Percentiles rank a stretch among this genome's conserved stretches.
phyloP scores from a whole-genome alignment of 2,797 vertebrate species.

The Bradypodion pumilum region DNA sequence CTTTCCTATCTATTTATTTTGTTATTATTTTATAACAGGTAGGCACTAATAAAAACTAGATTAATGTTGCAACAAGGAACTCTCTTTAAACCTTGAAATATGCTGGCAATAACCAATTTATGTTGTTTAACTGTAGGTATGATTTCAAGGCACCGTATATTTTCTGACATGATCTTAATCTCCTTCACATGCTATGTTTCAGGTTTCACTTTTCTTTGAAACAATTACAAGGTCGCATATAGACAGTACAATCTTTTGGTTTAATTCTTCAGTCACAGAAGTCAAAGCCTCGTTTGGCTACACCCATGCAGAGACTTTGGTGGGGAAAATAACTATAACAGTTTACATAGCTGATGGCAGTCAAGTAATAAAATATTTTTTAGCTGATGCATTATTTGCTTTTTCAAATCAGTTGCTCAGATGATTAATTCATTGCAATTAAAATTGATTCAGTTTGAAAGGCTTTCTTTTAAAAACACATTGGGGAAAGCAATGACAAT shows the following conservation, averaged over 20 bases:
- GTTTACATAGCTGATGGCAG: too few relatives aligned
- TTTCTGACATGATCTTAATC: slow-evolving; percentile 53
- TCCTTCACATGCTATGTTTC: slow-evolving; percentile 53
- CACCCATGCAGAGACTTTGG: too few relatives aligned
- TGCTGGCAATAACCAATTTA: slow-evolving; percentile 46
- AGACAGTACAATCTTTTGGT: slow-evolving; percentile 18
- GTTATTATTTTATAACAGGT: slow-evolving; percentile 29
- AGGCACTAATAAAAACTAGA: slow-evolving; percentile 22
- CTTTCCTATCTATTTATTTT: background rate
- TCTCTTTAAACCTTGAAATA: slow-evolving; percentile 41
- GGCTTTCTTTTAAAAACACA: too few relatives aligned
- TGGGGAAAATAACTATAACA: background rate
- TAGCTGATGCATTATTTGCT: background rate
- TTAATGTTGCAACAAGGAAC: slow-evolving; percentile 19
- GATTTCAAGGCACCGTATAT: slow-evolving; percentile 20
- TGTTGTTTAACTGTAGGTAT: slow-evolving; percentile 41
- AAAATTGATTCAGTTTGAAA: too few relatives aligned
- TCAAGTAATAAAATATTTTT: too few relatives aligned
- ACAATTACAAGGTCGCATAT: slow-evolving; percentile 51
- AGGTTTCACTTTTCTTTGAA: slow-evolving; percentile 45
- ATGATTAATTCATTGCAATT: too few relatives aligned
- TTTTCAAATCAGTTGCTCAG: background rate
- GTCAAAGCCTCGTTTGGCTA: slow-evolving; percentile 3
- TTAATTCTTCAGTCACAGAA: background rate
- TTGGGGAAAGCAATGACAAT: background rate